Evolutionary conservation across 2,113 vertebrate genomes (phyloP).

Genomic region (Ictalurus furcatus): DNA sequence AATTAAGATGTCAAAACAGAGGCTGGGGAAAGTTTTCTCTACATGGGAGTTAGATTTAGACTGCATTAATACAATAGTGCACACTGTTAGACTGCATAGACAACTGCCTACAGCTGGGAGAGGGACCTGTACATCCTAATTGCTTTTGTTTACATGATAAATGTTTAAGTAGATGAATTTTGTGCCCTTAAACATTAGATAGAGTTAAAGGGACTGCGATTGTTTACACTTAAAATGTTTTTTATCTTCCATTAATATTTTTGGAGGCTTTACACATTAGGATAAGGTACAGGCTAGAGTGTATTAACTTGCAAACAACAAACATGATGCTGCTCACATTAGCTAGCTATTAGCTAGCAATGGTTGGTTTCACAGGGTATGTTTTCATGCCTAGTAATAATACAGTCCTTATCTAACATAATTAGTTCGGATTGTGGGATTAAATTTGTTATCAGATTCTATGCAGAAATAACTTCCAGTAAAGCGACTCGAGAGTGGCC

Average conservation of each 20-base stretch:
- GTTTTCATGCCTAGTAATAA: not conserved
- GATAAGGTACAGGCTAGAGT: not conserved
- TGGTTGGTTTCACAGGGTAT: not conserved
- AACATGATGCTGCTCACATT: not conserved
- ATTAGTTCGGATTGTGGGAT: not conserved
- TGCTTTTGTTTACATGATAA: not conserved
- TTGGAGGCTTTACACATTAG: not conserved
- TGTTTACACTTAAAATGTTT: not conserved
- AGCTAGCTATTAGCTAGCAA: not conserved
- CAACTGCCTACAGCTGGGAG: not conserved
- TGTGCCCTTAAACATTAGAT: not conserved
- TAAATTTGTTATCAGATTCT: not conserved
- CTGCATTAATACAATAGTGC: not conserved
- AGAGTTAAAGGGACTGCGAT: not conserved
- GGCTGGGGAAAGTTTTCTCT: not conserved
- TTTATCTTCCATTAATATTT: not conserved
- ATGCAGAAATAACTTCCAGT: not conserved
- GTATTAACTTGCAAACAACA: not conserved
- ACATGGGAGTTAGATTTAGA: not conserved
- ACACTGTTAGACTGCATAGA: not conserved
- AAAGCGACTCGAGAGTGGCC: not conserved
- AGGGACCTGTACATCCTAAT: not conserved
- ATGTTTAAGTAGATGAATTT: not conserved
- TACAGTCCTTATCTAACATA: not conserved
- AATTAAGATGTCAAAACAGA: conserved; percentile 16